Evolutionary conservation across 30 jellyfish, hydroid and myxozoan species (phyloP).

Genomic region (Pelagia noctiluca): DNA sequence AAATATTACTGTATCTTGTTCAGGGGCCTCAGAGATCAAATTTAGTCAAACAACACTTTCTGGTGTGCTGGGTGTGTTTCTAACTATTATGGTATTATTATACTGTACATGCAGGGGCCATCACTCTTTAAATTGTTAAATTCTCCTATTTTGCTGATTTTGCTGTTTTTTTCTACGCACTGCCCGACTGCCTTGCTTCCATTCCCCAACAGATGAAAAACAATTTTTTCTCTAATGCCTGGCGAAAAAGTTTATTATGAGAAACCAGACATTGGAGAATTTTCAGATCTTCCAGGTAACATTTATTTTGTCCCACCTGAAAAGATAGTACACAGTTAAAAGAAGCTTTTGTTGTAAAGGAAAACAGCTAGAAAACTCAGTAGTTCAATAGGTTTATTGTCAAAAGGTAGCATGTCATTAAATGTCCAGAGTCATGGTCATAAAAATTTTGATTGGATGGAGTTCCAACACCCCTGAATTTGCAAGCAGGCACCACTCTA

Average conservation of each 20-base stretch:
- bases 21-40: too few relatives aligned
- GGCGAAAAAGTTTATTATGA: background rate
- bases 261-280: slow-evolving; percentile 5
- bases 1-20: too few relatives aligned
- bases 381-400: background rate
- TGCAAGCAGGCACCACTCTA: background rate
- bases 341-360: background rate
- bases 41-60: too few relatives aligned
- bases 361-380: slow-evolving; percentile 1
- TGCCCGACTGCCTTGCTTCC: slow-evolving; percentile 4
- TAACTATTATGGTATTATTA: too few relatives aligned
- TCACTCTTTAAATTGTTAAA: background rate
- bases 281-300: slow-evolving; percentile 1
- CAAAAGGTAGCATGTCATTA: background rate
- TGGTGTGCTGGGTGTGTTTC: too few relatives aligned
- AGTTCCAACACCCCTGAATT: background rate
- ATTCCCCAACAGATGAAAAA: background rate
- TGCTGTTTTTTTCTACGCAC: background rate
- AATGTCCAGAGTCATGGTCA: background rate
- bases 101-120: background rate
- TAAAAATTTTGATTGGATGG: slow-evolving; percentile 1
- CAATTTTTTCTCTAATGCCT: background rate
- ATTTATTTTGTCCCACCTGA: background rate
- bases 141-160: background rate
- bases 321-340: background rate